Evolutionary conservation across 2,113 vertebrate species (phyloP).

Genomic region (Caloenas nicobarica): DNA sequence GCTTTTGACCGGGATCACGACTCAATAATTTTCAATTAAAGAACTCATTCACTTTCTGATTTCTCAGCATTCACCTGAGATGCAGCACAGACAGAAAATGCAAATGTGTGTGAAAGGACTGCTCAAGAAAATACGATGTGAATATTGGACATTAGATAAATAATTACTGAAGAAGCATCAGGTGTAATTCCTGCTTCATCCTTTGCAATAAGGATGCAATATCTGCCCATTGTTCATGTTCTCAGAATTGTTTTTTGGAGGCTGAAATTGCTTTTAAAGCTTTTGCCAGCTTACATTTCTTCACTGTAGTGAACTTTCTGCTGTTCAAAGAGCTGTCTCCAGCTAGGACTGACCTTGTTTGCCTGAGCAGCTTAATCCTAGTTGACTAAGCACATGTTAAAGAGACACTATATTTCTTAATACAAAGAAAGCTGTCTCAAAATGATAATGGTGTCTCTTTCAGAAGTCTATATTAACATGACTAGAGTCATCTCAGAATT

Average conservation of each 20-base stretch:
- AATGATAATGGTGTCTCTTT: not conserved
- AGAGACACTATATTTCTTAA: not conserved
- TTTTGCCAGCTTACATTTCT: not conserved
- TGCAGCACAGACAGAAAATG: not conserved
- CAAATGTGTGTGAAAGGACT: not conserved
- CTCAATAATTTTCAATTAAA: not conserved
- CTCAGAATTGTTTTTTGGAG: not conserved
- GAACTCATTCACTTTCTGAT: not conserved
- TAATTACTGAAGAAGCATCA: not conserved
- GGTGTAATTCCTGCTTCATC: not conserved
- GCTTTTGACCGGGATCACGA: not conserved
- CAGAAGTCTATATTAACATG: not conserved
- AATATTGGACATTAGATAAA: not conserved
- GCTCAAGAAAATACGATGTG: not conserved
- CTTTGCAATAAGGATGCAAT: not conserved
- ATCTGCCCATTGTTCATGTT: not conserved
- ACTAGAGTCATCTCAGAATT: not conserved
- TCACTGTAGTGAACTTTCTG: not conserved
- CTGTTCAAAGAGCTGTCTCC: not conserved
- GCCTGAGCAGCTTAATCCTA: not conserved
- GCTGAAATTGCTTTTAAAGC: not conserved
- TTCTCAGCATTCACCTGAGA: not conserved
- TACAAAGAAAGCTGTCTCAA: not conserved
- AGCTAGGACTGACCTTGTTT: not conserved
- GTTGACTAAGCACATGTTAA: not conserved